Evolutionary conservation across 2,888 invertebrate genomes (phyloP), one percentile per base, ranked within the genome.

Genomic region (Adela reaumurella): DNA sequence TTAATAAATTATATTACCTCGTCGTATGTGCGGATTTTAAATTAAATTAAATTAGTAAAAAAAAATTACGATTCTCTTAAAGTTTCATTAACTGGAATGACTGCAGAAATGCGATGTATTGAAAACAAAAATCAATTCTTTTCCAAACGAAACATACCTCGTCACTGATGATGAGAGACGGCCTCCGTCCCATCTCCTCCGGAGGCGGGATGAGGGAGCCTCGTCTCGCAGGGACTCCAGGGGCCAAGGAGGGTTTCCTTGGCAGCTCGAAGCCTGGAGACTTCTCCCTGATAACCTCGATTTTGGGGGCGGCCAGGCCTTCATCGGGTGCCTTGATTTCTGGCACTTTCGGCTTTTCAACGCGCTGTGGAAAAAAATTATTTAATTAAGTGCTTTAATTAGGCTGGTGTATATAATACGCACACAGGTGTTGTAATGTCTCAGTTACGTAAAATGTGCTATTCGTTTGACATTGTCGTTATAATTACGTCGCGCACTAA

Each of bases 161-260:
- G 73, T 95, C 94, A 67, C 93, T 92, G 67, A 95, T 94, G 63
- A 95, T 90, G 59, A 95, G 84, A 60, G 93, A 93, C 58, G 94
- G 92, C 59, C 94, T 85, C 62, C 94, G 85, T 62, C 88, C 89
- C 73, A 88, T 88, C 69, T 88, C 90, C 68, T 94, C 94, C 55
- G 92, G 94, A 6, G 91, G 92, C 60, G 94, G 94, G 64, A 94
- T 88, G 52, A 94, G 84, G 47, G 94, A 94, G 51, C 94, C 94
- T 59, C 94, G 83, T 60, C 79, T 68, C 1, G 67, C 67, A 28
- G 77, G 77, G 41, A 64, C 69, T 44, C 62, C 81, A 43, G 90
- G 89, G 43, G 83, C 86, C 56, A 90, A 68, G 0, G 94, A 94
- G 18, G 88, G 82, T 64, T 92, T 91, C 56, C 92, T 81, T 45